Conservation (phyloP, 2,797 vertebrate species). For the Neosilurus hyrtlii region DNA sequence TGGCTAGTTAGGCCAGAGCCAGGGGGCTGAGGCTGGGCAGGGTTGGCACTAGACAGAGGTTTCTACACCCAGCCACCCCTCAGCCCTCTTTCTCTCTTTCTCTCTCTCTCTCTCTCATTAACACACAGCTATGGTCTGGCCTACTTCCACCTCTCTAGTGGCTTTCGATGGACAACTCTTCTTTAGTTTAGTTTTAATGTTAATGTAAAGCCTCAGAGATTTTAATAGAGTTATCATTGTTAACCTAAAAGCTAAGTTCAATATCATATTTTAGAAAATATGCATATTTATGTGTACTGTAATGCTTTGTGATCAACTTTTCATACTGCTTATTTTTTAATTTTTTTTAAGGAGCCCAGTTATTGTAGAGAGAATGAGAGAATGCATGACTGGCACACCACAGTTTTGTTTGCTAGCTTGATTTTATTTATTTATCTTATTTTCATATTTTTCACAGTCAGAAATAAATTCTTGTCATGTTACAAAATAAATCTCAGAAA, state of each 20-base stretch:
- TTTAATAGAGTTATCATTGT: background rate
- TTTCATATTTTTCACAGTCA: background rate
- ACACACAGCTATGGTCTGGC: slow-evolving; percentile 51
- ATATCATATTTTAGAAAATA: background rate
- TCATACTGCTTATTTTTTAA: background rate
- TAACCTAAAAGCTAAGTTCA: background rate
- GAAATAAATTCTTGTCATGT: background rate
- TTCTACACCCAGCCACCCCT: slow-evolving; percentile 41
- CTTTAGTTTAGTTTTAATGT: slow-evolving; percentile 17
- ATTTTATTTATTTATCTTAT: background rate
- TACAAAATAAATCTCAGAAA: too few species aligned
- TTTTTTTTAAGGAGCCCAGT: too few species aligned
- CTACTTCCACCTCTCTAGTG: slow-evolving; percentile 45
- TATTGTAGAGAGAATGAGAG: too few species aligned
- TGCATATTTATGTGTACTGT: too few species aligned
- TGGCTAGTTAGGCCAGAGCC: slow-evolving; percentile 62
- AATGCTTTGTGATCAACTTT: background rate
- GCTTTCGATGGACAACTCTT: slow-evolving; percentile 28
- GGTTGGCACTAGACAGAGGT: slow-evolving; percentile 48
- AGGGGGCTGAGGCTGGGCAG: slow-evolving; percentile 47
- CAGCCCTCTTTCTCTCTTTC: slow-evolving; percentile 29
- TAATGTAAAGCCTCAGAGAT: background rate
- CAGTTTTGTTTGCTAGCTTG: background rate
- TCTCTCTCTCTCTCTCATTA: slow-evolving; percentile 45
- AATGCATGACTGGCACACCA: background rate